Evolutionary conservation across 2,113 vertebrate species (phyloP).

Genomic region (Pelvicachromis taeniatus): DNA sequence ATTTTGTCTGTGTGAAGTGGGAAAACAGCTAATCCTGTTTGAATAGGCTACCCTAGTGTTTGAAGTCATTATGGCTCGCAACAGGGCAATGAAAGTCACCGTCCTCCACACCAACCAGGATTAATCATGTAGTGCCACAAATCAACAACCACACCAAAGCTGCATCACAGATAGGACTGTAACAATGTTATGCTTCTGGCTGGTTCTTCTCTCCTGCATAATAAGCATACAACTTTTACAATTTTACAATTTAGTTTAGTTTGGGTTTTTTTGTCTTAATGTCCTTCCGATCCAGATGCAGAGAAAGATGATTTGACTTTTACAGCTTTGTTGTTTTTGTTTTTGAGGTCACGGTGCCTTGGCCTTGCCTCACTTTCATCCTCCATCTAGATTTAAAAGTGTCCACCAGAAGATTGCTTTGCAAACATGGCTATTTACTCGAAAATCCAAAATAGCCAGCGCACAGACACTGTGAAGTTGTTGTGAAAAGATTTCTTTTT

Average conservation of each 20-base stretch:
- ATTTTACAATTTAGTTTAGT: background rate
- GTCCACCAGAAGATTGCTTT: constrained; percentile 35
- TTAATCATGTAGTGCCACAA: constrained; percentile 16
- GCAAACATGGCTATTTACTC: constrained; percentile 22
- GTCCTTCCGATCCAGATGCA: background rate
- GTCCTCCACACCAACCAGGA: background rate
- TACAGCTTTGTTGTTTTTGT: background rate
- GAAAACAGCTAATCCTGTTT: constrained; percentile 42
- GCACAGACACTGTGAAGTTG: background rate
- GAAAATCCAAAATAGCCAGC: constrained; percentile 14
- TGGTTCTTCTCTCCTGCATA: background rate
- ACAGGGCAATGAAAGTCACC: background rate
- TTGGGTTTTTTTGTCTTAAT: background rate
- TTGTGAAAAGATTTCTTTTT: background rate
- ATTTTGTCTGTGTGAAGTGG: constrained; percentile 21
- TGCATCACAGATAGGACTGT: constrained; percentile 3
- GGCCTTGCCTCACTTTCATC: background rate
- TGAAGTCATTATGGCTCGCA: constrained; percentile 24
- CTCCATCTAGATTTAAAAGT: background rate
- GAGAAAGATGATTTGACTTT: background rate
- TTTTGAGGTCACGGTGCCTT: background rate
- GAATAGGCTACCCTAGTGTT: constrained; percentile 69
- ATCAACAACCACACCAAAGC: background rate
- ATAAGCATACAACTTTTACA: background rate
- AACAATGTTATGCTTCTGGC: background rate